These are phyloP conservation scores for Dryoscopus gambensis DNA, from an alignment of 2,113 vertebrate genomes.

Conservation along the genomic window DNA sequence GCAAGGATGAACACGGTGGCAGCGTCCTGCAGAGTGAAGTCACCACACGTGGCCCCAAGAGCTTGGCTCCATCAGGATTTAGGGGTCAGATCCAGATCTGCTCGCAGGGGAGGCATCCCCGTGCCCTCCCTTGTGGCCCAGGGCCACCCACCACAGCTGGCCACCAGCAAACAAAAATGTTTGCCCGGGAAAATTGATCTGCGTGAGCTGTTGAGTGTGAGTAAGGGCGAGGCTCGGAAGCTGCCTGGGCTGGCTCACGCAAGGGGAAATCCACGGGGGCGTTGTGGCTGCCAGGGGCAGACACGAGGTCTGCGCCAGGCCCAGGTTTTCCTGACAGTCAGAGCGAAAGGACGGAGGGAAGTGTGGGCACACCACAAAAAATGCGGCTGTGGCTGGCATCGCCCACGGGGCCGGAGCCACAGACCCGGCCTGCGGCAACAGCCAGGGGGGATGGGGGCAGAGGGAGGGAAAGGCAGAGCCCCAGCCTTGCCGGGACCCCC, in stretches of 20 bases:
- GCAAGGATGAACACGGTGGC: too few relatives aligned
- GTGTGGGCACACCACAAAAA: not conserved
- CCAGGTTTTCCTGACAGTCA: not conserved
- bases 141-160: not conserved
- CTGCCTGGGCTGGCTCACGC: not conserved
- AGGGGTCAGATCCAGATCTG: not conserved
- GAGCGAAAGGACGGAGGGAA: not conserved
- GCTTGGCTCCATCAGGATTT: rapidly evolving
- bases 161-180: not conserved
- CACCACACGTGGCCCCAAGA: rapidly evolving
- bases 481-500: not conserved
- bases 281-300: not conserved
- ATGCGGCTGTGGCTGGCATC: not conserved
- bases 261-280: not conserved
- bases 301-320: not conserved
- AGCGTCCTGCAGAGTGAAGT: not conserved
- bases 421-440: not conserved
- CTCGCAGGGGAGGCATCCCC: rapidly evolving
- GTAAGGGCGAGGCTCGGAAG: not conserved
- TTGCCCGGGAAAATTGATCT: not conserved
- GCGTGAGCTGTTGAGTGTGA: not conserved
- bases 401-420: rapidly evolving
- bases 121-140: rapidly evolving
- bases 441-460: not conserved
- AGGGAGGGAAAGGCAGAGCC: not conserved